These are phyloP conservation scores for Pachyseris speciosa DNA, from an alignment of 64 coral and sea anemone species.

Conservation along the genomic window DNA sequence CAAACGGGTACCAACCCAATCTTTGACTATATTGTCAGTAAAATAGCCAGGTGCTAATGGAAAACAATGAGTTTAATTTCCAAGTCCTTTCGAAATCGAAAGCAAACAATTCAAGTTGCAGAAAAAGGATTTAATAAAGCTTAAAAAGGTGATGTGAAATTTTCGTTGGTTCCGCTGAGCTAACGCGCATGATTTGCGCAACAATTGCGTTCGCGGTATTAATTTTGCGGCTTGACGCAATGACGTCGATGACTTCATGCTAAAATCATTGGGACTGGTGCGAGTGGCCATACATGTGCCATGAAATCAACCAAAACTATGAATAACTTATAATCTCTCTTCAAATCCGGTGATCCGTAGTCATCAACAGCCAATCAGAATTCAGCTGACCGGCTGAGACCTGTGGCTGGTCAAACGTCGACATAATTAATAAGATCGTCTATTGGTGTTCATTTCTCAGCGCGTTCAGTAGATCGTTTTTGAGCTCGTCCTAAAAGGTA, in stretches of 20 bases:
- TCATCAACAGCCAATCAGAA: conserved; percentile 32
- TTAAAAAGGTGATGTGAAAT: background rate
- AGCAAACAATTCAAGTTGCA: background rate
- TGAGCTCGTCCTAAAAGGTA: conserved; percentile 38
- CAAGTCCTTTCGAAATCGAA: background rate
- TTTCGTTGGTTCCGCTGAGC: background rate
- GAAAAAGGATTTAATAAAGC: background rate
- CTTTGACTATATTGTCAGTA: background rate
- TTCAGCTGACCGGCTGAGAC: background rate
- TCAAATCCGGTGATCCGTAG: conserved; percentile 49
- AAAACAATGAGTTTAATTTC: background rate
- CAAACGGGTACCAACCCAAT: conserved; percentile 22
- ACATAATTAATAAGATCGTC: conserved; percentile 58
- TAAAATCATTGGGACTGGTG: conserved; percentile 18
- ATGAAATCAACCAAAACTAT: conserved; percentile 57
- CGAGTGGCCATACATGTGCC: conserved; percentile 3
- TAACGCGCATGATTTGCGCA: background rate
- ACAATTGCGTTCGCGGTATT: background rate
- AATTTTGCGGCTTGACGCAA: background rate
- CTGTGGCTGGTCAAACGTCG: conserved; percentile 37
- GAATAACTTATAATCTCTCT: conserved; percentile 42
- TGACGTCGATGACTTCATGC: conserved; percentile 26
- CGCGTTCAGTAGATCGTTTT: conserved; percentile 37
- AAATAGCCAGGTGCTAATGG: conserved; percentile 6
- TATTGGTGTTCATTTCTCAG: conserved; percentile 32